Evolutionary conservation across 1,140 invertebrate species (phyloP).

Genomic region (Parapsyche elsis): DNA sequence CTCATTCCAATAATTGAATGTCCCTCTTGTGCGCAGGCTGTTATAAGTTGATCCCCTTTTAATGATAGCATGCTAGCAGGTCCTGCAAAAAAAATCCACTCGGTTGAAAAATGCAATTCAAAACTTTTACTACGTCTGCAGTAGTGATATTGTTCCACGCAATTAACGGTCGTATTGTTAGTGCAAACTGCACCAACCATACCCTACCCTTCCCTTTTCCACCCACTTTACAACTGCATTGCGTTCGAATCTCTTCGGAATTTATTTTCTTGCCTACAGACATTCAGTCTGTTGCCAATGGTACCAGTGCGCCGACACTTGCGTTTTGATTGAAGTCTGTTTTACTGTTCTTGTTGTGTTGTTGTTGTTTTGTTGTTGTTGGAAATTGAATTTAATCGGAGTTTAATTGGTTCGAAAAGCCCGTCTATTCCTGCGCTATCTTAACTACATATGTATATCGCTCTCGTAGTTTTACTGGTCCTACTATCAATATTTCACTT

Average conservation of each 20-base stretch:
- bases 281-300: background rate
- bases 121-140: background rate
- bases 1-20: too few species aligned
- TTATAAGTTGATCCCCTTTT: slow-evolving; percentile 7
- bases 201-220: background rate
- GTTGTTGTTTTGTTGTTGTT: background rate
- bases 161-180: slow-evolving; percentile 45
- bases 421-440: background rate
- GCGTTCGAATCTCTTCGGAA: background rate
- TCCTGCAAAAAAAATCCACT: background rate
- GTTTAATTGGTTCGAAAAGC: slow-evolving; percentile 35
- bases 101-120: slow-evolving; percentile 14
- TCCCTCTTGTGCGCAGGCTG: too few species aligned
- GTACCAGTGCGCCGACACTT: background rate
- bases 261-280: background rate
- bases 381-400: slow-evolving; percentile 43
- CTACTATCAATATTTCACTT: background rate
- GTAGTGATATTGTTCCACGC: slow-evolving; percentile 39
- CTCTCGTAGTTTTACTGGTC: background rate
- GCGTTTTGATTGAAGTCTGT: background rate
- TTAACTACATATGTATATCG: slow-evolving; percentile 9
- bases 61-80: background rate
- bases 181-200: background rate
- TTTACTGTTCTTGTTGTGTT: background rate
- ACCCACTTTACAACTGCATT: background rate